phyloP scores from a whole-genome alignment of 2,113 vertebrate genomes.

The Pogonocichla stellata region DNA sequence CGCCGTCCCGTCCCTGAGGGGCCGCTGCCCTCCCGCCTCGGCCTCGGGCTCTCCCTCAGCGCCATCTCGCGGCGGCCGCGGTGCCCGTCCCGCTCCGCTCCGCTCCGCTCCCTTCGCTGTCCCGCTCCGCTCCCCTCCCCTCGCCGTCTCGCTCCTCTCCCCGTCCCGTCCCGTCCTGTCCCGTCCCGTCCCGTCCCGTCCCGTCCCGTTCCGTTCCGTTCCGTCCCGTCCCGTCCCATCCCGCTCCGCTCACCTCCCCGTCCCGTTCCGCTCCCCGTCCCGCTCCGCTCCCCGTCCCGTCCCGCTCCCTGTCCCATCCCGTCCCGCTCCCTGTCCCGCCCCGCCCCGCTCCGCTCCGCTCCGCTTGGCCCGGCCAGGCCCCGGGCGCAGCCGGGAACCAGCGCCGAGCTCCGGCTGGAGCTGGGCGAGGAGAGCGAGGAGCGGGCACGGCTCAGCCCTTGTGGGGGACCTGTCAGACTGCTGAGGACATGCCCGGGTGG shows the following conservation, averaged over 20 bases:
- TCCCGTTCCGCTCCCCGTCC: neutral
- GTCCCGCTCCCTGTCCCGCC: no score
- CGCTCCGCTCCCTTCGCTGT: no score
- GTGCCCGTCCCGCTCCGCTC: neutral
- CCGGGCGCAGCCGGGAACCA: neutral
- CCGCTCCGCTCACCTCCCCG: no score
- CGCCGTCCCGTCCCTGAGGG: no score
- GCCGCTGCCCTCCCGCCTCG: neutral
- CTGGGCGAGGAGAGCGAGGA: neutral
- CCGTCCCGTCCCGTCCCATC: no score
- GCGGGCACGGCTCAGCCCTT: accelerated
- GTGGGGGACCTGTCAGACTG: neutral
- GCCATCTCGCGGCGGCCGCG: neutral
- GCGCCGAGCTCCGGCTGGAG: neutral
- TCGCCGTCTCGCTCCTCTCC: no score
- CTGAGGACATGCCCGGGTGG: neutral
- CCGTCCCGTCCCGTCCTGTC: no score
- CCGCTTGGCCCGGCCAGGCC: neutral
- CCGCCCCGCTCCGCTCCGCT: neutral
- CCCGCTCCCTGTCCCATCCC: no score
- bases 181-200: no score
- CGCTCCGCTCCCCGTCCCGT: no score
- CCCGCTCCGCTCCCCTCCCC: no score
- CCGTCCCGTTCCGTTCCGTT: no score
- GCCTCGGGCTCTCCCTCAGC: neutral